These are phyloP conservation scores for Agrenia bidenticulata DNA, from an alignment of 2,888 invertebrate genomes.

Conservation along the genomic window DNA sequence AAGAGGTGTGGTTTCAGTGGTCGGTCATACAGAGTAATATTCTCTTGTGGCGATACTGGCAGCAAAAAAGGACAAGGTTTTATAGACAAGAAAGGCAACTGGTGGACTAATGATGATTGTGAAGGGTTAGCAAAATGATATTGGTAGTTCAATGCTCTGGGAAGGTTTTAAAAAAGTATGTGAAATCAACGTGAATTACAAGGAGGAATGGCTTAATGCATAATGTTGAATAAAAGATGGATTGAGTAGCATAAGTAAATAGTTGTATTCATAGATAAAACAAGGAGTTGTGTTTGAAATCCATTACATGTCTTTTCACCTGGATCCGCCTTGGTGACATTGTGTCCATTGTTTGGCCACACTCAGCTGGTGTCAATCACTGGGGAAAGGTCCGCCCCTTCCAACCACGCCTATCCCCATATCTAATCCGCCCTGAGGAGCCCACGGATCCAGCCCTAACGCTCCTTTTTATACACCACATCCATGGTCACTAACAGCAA, in stretches of 20 bases:
- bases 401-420: conserved; percentile 46
- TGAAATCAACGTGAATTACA: no score
- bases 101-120: no score
- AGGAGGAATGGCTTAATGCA: conserved; percentile 2
- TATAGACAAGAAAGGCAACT: no score
- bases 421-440: conserved; percentile 46
- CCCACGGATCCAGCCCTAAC: conserved; percentile 29
- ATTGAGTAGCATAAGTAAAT: neutral
- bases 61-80: no score
- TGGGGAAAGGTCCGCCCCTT: conserved; percentile 48
- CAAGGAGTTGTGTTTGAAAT: conserved; percentile 19
- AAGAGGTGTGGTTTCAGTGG: no score
- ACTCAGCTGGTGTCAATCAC: conserved; percentile 52
- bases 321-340: conserved; percentile 52
- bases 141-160: no score
- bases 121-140: no score
- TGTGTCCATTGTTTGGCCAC: conserved; percentile 50
- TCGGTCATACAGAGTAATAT: no score
- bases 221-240: neutral
- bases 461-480: conserved; percentile 7
- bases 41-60: no score
- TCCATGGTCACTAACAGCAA: conserved; percentile 21
- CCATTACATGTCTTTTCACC: conserved; percentile 41
- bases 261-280: neutral
- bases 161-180: no score